These are phyloP conservation scores for Zaprionus lineosus DNA, from an alignment of 2,888 invertebrate species.

Conservation along the genomic window DNA sequence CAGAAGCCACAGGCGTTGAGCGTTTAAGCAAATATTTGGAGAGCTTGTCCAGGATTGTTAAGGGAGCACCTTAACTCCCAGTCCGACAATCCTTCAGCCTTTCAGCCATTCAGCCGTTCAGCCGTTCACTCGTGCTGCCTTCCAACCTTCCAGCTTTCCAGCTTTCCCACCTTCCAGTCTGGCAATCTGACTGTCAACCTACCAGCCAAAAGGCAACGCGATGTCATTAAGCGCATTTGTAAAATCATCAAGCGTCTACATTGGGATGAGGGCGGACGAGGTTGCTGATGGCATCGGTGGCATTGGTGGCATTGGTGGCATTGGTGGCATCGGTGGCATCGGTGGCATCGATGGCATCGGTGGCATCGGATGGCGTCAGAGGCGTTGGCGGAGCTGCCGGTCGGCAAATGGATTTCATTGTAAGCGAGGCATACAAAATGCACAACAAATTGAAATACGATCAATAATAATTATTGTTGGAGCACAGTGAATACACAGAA, in stretches of 20 bases:
- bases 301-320: background rate
- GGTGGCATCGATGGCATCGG: constrained; percentile 13
- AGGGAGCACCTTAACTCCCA: background rate
- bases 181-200: background rate
- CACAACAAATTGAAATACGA: constrained; percentile 76
- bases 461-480: constrained; percentile 79
- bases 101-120: background rate
- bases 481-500: constrained; percentile 72
- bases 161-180: background rate
- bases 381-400: constrained; percentile 11
- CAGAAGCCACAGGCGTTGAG: constrained; percentile 38
- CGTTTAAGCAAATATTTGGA: constrained; percentile 52
- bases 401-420: constrained; percentile 60
- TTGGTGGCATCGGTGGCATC: background rate
- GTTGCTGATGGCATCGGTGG: constrained; percentile 12
- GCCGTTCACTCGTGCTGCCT: no score
- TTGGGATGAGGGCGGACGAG: no score
- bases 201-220: constrained; percentile 42
- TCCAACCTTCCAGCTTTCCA: background rate
- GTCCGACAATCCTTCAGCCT: background rate
- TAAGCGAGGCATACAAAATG: constrained; percentile 56
- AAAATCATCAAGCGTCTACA: constrained; percentile 67
- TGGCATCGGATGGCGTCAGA: background rate
- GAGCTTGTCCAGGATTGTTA: constrained; percentile 11
- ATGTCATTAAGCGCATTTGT: constrained; percentile 76